phyloP scores from a whole-genome alignment of 2,888 invertebrate species.

The Ctenicera cuprea region DNA sequence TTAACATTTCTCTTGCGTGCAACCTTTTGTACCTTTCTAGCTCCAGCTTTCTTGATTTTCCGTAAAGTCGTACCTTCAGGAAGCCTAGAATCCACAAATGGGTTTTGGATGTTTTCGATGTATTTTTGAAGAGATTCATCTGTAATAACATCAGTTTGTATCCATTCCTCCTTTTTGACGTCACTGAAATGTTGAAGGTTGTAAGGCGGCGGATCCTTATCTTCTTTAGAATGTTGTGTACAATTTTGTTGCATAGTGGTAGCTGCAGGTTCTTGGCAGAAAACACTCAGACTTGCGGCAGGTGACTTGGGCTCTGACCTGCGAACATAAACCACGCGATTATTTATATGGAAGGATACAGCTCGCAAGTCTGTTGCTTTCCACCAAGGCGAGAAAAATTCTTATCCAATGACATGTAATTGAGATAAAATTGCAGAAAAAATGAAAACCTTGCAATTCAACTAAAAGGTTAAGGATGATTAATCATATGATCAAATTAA shows the following conservation, averaged over 20 bases:
- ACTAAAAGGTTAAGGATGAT: too few species aligned
- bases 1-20: not conserved
- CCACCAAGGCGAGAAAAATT: conserved; percentile 41
- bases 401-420: too few species aligned
- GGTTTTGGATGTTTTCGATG: conserved; percentile 45
- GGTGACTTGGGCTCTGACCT: conserved; percentile 58
- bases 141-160: conserved; percentile 44
- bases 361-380: conserved; percentile 60
- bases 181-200: conserved; percentile 28
- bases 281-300: conserved; percentile 64
- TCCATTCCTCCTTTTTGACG: conserved; percentile 44
- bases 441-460: too few species aligned
- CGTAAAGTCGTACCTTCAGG: not conserved
- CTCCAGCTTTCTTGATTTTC: not conserved
- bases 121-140: conserved; percentile 47
- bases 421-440: too few species aligned
- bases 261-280: conserved; percentile 58
- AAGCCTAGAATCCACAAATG: conserved; percentile 36
- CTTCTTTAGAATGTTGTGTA: conserved; percentile 29
- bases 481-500: too few species aligned
- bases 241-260: conserved; percentile 38
- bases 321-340: conserved; percentile 59
- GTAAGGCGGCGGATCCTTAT: conserved; percentile 10
- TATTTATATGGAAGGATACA: conserved; percentile 28
- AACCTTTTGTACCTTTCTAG: not conserved